Conservation (phyloP, 1,140 invertebrate genomes). For the Sitophilus oryzae region DNA sequence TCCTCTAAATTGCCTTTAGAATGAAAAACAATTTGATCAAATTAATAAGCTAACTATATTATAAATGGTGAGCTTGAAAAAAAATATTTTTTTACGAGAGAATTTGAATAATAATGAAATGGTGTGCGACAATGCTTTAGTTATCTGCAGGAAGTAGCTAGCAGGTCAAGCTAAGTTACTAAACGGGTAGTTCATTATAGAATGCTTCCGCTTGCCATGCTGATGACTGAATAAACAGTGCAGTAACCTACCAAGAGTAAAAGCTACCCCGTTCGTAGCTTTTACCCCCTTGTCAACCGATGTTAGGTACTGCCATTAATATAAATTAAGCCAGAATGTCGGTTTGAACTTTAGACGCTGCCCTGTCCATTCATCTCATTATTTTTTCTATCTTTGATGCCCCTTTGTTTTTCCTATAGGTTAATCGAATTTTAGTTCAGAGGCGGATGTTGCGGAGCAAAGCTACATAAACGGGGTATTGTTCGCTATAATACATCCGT, state of each 20-base stretch:
- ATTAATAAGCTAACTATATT: too few relatives aligned
- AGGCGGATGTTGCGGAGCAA: conserved; percentile 12
- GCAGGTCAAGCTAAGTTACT: conserved; percentile 25
- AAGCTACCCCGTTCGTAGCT: conserved; percentile 22
- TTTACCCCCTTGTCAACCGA: conserved; percentile 32
- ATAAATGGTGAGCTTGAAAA: too few relatives aligned
- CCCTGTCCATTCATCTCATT: conserved; percentile 20
- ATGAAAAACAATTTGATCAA: too few relatives aligned
- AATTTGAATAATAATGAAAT: too few relatives aligned
- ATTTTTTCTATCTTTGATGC: conserved; percentile 22
- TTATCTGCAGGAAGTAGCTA: conserved; percentile 16
- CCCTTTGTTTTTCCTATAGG: conserved; percentile 26
- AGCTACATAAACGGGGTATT: conserved; percentile 20
- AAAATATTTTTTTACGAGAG: too few relatives aligned
- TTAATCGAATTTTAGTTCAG: conserved; percentile 25
- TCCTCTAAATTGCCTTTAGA: too few relatives aligned
- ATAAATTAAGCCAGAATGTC: conserved; percentile 31
- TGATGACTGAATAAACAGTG: conserved; percentile 34
- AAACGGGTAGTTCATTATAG: conserved; percentile 38
- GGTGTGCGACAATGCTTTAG: conserved; percentile 4
- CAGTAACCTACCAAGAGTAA: conserved; percentile 1
- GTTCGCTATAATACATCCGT: conserved; percentile 14
- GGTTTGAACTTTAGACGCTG: conserved; percentile 24
- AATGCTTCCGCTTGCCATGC: conserved; percentile 31
- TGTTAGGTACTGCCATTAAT: conserved; percentile 39